Evolutionary conservation across 2,888 invertebrate genomes (phyloP).

Genomic region (Empis livida): DNA sequence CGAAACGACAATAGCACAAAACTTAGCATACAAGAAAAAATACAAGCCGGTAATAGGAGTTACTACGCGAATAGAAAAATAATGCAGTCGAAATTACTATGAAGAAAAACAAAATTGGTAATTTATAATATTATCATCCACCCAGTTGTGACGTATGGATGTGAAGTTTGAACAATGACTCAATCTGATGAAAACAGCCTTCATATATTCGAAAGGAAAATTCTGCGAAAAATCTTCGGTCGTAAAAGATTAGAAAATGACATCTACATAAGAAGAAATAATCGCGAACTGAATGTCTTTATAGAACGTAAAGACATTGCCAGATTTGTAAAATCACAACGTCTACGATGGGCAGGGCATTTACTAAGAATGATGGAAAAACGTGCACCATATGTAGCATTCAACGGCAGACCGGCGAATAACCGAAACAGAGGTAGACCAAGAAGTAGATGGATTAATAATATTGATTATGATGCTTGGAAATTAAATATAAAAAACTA

Average conservation of each 20-base stretch:
- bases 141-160: neutral
- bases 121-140: neutral
- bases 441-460: neutral
- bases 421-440: neutral
- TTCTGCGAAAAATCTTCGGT: too few relatives aligned
- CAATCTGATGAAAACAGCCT: too few relatives aligned
- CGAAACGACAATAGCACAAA: too few relatives aligned
- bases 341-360: neutral
- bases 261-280: too few relatives aligned
- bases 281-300: too few relatives aligned
- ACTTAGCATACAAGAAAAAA: too few relatives aligned
- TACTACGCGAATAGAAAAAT: too few relatives aligned
- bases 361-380: neutral
- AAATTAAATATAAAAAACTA: neutral
- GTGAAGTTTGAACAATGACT: neutral
- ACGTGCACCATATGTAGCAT: neutral
- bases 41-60: too few relatives aligned
- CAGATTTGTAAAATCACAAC: neutral
- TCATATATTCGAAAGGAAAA: too few relatives aligned
- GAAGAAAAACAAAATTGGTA: too few relatives aligned
- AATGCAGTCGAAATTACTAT: too few relatives aligned
- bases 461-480: neutral
- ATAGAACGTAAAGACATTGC: neutral
- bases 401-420: neutral
- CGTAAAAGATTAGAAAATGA: too few relatives aligned